phyloP scores from a whole-genome alignment of 2,888 invertebrate genomes.

The Choristoneura rosaceana region DNA sequence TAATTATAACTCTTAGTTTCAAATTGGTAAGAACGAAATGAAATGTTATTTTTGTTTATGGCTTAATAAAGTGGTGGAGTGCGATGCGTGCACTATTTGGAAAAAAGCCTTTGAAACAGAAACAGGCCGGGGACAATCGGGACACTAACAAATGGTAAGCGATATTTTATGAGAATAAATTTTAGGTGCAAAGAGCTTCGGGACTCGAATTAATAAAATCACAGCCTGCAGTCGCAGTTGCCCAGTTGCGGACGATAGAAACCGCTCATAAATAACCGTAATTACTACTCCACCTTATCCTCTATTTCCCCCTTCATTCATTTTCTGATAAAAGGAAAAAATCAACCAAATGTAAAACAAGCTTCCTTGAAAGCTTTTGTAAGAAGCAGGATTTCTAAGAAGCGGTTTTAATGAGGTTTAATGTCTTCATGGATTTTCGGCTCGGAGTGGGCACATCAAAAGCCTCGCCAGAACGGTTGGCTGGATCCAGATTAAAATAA shows the following conservation, averaged over 20 bases:
- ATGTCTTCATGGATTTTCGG: constrained; percentile 51
- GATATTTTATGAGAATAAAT: constrained; percentile 82
- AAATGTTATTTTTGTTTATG: constrained; percentile 23
- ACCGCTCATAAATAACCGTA: constrained; percentile 82
- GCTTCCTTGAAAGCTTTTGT: constrained; percentile 48
- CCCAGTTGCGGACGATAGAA: constrained; percentile 65
- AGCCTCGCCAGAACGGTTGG: constrained; percentile 46
- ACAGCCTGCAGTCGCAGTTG: constrained; percentile 78
- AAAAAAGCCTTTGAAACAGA: constrained; percentile 64
- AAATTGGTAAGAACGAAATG: constrained; percentile 9
- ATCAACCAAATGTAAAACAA: constrained; percentile 55
- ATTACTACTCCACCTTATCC: constrained; percentile 63
- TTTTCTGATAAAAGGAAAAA: constrained; percentile 60
- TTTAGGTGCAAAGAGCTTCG: constrained; percentile 78
- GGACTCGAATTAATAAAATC: constrained; percentile 80
- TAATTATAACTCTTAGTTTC: background rate
- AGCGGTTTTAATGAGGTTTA: constrained; percentile 59
- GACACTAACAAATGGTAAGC: constrained; percentile 71
- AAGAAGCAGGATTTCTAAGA: constrained; percentile 51
- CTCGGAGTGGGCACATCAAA: constrained; percentile 52
- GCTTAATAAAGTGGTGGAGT: constrained; percentile 39
- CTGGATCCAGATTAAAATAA: constrained; percentile 54
- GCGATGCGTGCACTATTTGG: constrained; percentile 44
- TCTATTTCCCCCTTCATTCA: constrained; percentile 59
- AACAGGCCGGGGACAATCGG: constrained; percentile 59